Conservation (phyloP, 2,113 vertebrate genomes). For the Thamnaconus septentrionalis region DNA sequence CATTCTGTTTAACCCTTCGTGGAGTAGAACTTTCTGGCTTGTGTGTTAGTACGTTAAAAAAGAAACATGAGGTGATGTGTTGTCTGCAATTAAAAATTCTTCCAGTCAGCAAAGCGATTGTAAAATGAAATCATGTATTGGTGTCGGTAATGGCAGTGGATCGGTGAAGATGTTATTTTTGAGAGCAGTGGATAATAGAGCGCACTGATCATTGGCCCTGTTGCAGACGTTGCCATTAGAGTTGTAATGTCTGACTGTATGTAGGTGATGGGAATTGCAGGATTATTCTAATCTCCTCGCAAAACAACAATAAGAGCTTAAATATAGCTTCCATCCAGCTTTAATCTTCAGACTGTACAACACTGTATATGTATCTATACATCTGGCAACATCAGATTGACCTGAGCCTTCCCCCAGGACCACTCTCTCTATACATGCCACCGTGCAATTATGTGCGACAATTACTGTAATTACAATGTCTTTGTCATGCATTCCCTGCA, state of each 20-base stretch:
- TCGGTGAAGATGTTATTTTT: neutral
- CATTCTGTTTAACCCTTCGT: too few relatives aligned
- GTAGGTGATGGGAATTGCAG: neutral
- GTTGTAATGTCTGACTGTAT: slow-evolving; percentile 23
- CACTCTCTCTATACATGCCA: slow-evolving; percentile 2
- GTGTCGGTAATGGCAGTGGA: too few relatives aligned
- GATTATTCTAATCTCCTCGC: slow-evolving; percentile 35
- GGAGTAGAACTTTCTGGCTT: too few relatives aligned
- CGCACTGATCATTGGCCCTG: slow-evolving; percentile 5
- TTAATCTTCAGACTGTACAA: neutral
- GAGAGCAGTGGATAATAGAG: too few relatives aligned
- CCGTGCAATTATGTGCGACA: slow-evolving; percentile 21
- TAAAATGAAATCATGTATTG: too few relatives aligned
- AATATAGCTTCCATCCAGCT: slow-evolving; percentile 28
- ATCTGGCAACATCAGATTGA: slow-evolving; percentile 14
- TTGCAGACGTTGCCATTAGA: slow-evolving; percentile 2
- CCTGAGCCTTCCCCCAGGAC: neutral
- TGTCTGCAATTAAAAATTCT: too few relatives aligned
- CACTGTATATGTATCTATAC: neutral
- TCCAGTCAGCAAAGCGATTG: too few relatives aligned
- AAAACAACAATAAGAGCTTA: slow-evolving; percentile 45
- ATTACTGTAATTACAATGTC: slow-evolving; percentile 24
- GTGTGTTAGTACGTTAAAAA: too few relatives aligned
- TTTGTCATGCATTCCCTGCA: neutral
- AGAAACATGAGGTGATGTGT: too few relatives aligned